Conservation (phyloP, 1,140 invertebrate species). For the Dendroctonus valens region DNA sequence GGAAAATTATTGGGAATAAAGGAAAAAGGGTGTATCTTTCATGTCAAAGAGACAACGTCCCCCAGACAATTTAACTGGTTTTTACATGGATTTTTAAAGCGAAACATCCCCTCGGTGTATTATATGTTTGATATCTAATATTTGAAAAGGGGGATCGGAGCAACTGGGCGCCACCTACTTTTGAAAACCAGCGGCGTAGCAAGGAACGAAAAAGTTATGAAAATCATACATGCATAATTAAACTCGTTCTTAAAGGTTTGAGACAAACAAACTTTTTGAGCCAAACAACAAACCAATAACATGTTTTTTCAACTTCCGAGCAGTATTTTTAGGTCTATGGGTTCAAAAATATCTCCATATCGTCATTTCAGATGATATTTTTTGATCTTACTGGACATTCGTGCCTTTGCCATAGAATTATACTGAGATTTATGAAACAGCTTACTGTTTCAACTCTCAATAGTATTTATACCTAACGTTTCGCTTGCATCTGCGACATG, state of each 20-base stretch:
- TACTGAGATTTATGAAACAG: no score
- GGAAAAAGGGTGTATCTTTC: slow-evolving; percentile 16
- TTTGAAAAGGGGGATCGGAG: slow-evolving; percentile 22
- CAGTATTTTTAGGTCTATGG: neutral
- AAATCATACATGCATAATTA: neutral
- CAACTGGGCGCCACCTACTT: slow-evolving; percentile 13
- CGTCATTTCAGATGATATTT: no score
- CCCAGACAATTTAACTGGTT: slow-evolving; percentile 34
- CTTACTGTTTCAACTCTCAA: no score
- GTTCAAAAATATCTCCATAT: no score
- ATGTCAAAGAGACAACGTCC: slow-evolving; percentile 22
- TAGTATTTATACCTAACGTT: no score
- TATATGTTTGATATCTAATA: slow-evolving; percentile 37
- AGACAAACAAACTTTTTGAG: neutral
- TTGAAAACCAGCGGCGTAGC: slow-evolving; percentile 18
- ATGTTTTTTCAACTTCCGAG: neutral
- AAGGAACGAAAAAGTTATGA: neutral
- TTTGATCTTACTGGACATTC: no score
- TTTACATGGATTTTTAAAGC: slow-evolving; percentile 36
- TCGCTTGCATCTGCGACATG: no score
- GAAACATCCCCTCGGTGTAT: slow-evolving; percentile 30
- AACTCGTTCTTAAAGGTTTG: no score
- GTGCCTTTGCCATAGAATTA: no score
- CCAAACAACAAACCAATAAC: neutral
- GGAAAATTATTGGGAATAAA: neutral